These are phyloP conservation scores for Colletes collaris DNA, from an alignment of 2,888 invertebrate species.

Conservation along the genomic window DNA sequence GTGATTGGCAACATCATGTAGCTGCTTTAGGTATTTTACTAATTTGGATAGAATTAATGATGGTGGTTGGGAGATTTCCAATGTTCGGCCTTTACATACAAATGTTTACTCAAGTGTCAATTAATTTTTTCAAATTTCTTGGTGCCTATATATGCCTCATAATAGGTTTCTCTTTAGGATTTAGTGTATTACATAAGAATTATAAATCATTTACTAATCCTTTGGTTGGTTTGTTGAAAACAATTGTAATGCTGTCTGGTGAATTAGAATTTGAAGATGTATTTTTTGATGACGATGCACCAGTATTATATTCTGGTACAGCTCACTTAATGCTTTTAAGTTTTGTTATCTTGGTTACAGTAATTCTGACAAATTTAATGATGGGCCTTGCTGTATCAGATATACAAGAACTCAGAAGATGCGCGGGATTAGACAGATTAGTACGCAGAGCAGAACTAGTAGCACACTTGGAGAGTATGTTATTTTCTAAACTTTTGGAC, in stretches of 20 bases:
- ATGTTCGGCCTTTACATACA: slow-evolving; percentile 94
- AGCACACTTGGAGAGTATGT: slow-evolving; percentile 91
- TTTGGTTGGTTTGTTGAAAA: slow-evolving; percentile 88
- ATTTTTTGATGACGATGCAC: slow-evolving; percentile 85
- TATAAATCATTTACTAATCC: slow-evolving; percentile 89
- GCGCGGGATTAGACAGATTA: slow-evolving; percentile 91
- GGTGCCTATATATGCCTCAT: slow-evolving; percentile 92
- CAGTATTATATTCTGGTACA: slow-evolving; percentile 88
- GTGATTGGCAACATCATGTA: slow-evolving; percentile 91
- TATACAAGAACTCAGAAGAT: slow-evolving; percentile 91
- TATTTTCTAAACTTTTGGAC: slow-evolving; percentile 90
- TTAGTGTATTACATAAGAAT: slow-evolving; percentile 92
- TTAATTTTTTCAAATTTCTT: slow-evolving; percentile 92
- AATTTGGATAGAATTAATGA: slow-evolving; percentile 93
- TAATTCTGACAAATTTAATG: slow-evolving; percentile 92
- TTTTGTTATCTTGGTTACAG: slow-evolving; percentile 91
- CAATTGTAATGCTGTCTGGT: slow-evolving; percentile 95
- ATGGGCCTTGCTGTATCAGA: slow-evolving; percentile 94
- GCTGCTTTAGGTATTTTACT: slow-evolving; percentile 91
- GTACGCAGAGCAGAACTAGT: slow-evolving; percentile 93
- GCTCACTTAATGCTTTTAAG: slow-evolving; percentile 90
- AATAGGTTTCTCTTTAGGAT: slow-evolving; percentile 91
- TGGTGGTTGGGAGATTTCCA: slow-evolving; percentile 93
- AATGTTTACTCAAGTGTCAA: slow-evolving; percentile 92
- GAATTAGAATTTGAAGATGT: slow-evolving; percentile 94